These are phyloP conservation scores for Spizaetus ornatus DNA, from an alignment of 2,113 vertebrate species.

Conservation along the genomic window DNA sequence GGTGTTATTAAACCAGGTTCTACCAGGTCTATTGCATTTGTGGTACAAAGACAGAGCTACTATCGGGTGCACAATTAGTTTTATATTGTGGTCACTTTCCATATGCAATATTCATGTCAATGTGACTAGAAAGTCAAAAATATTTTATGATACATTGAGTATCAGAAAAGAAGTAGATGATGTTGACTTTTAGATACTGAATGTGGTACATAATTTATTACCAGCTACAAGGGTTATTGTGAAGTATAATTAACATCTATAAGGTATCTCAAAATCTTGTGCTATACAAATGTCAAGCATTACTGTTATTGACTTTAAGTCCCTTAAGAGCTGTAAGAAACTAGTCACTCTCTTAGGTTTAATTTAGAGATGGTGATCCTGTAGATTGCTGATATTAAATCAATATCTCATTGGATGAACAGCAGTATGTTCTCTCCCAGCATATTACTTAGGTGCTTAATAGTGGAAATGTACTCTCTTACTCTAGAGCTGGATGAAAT, in stretches of 20 bases:
- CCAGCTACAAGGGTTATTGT: neutral
- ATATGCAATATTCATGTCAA: neutral
- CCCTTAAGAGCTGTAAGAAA: neutral
- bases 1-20: neutral
- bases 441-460: neutral
- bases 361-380: neutral
- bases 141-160: neutral
- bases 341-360: neutral
- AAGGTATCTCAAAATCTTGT: neutral
- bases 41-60: neutral
- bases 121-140: neutral
- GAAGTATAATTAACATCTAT: neutral
- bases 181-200: neutral
- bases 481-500: neutral
- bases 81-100: neutral
- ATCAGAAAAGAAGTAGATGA: neutral
- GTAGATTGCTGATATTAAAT: slow-evolving; percentile 9
- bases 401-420: neutral
- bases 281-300: neutral
- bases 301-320: neutral
- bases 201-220: neutral
- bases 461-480: neutral
- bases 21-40: neutral
- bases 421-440: neutral
- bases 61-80: neutral